Evolutionary conservation across 2,888 invertebrate genomes (phyloP), one percentile per base, ranked within the genome.

Genomic region (Zaprionus bogoriensis): DNA sequence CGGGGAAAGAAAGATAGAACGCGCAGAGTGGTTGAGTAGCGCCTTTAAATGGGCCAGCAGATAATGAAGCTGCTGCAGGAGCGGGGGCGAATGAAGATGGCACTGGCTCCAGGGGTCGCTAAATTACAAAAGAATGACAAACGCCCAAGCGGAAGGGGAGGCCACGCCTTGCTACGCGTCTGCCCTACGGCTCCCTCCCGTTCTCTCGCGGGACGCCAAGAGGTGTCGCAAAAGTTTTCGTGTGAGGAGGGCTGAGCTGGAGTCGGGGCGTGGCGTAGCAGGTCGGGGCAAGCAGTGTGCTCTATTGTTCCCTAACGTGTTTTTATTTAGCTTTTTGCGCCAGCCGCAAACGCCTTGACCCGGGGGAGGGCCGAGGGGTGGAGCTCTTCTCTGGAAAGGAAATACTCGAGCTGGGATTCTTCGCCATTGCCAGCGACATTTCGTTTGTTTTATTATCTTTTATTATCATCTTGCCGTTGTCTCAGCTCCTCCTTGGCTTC

Each of bases 271-370:
- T 3, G 25, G n/a, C n/a, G 6, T 4, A 30, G 52, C 6, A 4
- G 66, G 66, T 66, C 57, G 54, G 38, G 47, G 55, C 48, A 30
- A 42, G 28, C 36, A 12, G 55, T 48, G 61, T 51, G 53, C 63
- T 77, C 82, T 84, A 85, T 85, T 85, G 86, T 80, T 85, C 86
- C 86, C 87, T 64, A 71, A 85, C 82, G 87, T 82, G 87, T 82
- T 78, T 87, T 80, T 84, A 80, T 80, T 80, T 73, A 58, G 73
- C 66, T 67, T 50, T 53, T 25, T n/a, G 27, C 42, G 52, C 30
- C 42, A 39, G 41, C 30, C 45, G 19, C 47, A 61, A 30, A n/a
- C n/a, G n/a, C n/a, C n/a, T n/a, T n/a, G n/a, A n/a, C n/a, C n/a
- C n/a, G n/a, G n/a, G n/a, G n/a, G n/a, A n/a, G n/a, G n/a, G n/a